phyloP scores from a whole-genome alignment of 1,140 invertebrate species.

The Radopholus similis region DNA sequence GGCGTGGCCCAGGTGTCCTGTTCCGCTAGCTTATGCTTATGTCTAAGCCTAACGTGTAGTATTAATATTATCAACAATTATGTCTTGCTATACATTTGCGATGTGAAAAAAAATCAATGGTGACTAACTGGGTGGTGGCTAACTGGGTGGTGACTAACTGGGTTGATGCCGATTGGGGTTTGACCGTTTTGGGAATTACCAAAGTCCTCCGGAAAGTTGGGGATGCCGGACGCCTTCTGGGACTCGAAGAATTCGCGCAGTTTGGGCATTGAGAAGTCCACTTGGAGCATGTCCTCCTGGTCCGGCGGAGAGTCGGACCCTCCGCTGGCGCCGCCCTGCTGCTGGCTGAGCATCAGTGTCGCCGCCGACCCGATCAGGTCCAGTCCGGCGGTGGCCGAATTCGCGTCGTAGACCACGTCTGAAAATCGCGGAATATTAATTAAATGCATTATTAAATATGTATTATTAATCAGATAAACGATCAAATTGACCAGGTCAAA shows the following conservation, averaged over 20 bases:
- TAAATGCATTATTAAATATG: not conserved
- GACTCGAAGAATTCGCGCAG: conserved; percentile 15
- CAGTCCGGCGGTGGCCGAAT: not conserved
- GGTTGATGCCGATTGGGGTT: too few relatives aligned
- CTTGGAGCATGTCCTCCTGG: conserved; percentile 5
- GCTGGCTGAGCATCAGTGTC: conserved; percentile 12
- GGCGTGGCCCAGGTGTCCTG: too few relatives aligned
- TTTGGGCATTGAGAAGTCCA: conserved; percentile 17
- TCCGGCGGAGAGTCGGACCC: not conserved
- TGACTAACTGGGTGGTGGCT: too few relatives aligned
- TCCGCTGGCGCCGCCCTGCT: not conserved
- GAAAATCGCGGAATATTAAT: not conserved
- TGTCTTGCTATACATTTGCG: too few relatives aligned
- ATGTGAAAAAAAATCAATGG: too few relatives aligned
- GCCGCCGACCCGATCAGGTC: conserved; percentile 7
- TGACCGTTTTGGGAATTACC: too few relatives aligned
- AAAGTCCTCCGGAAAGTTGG: conserved; percentile 18
- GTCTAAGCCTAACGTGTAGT: too few relatives aligned
- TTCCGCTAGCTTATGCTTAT: too few relatives aligned
- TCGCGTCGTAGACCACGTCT: not conserved
- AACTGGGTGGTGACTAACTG: too few relatives aligned
- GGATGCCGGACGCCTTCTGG: conserved; percentile 4
- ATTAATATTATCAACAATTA: too few relatives aligned
- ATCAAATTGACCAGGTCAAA: too few relatives aligned
- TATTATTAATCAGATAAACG: too few relatives aligned